These are phyloP conservation scores for Rhagoletis zephyria DNA, from an alignment of 1,140 invertebrate species.

Conservation along the genomic window DNA sequence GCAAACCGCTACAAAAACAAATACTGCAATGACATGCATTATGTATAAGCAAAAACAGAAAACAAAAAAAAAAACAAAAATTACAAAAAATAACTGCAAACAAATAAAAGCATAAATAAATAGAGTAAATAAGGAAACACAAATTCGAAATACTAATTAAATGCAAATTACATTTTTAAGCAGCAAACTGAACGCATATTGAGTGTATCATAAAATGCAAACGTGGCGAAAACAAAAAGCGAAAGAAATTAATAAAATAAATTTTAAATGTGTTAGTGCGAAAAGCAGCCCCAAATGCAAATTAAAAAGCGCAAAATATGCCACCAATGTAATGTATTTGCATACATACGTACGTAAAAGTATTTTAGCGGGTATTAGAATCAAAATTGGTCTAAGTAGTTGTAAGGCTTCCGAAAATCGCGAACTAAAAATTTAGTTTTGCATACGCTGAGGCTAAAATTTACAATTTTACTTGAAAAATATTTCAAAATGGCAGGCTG, in stretches of 20 bases:
- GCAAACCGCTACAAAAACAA: not conserved
- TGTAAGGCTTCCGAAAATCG: slow-evolving; percentile 8
- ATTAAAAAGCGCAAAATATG: not conserved
- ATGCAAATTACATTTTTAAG: slow-evolving; percentile 42
- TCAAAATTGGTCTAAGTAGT: slow-evolving; percentile 6
- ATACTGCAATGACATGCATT: not conserved
- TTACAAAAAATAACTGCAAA: not conserved
- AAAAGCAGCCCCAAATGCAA: not conserved
- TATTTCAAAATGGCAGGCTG: too few species aligned
- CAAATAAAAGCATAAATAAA: not conserved
- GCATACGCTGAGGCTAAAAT: not conserved
- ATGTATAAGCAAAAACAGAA: not conserved
- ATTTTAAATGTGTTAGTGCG: slow-evolving; percentile 10
- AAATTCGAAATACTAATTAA: slow-evolving; percentile 22
- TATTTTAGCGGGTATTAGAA: not conserved
- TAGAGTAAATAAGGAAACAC: slow-evolving; percentile 16
- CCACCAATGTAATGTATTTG: not conserved
- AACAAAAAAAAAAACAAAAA: not conserved
- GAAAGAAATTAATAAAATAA: not conserved
- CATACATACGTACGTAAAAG: not conserved
- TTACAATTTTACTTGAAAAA: not conserved
- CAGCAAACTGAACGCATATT: not conserved
- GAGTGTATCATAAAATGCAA: not conserved
- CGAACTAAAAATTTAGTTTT: not conserved
- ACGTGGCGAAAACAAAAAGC: not conserved